phyloP scores from a whole-genome alignment of 2,888 invertebrate species.

The Erpobdella octoculata region DNA sequence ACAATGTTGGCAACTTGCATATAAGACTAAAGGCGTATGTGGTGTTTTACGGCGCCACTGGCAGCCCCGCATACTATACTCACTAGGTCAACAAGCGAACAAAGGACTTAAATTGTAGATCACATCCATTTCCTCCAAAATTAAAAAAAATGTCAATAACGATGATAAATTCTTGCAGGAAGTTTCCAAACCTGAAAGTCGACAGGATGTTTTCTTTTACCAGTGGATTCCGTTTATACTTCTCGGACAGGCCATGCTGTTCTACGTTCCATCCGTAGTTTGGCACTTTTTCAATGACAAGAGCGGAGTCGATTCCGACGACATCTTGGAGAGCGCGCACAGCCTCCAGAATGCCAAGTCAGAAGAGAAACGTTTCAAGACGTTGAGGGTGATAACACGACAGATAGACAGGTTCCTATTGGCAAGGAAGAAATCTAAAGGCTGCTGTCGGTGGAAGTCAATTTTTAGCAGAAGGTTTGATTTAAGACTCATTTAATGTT shows the following conservation, averaged over 20 bases:
- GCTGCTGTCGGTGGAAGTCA: neutral
- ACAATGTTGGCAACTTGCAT: neutral
- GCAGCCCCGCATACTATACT: too few relatives aligned
- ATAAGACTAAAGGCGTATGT: conserved; percentile 37
- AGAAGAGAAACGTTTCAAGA: conserved; percentile 20
- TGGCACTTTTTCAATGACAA: conserved; percentile 50
- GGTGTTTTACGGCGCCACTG: too few relatives aligned
- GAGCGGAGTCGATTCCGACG: conserved; percentile 36
- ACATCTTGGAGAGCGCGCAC: conserved; percentile 28
- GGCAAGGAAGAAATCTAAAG: neutral
- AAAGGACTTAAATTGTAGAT: too few relatives aligned
- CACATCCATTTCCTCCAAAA: too few relatives aligned
- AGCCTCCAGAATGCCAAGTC: conserved; percentile 24
- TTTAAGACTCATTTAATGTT: neutral
- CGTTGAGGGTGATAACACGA: conserved; percentile 27
- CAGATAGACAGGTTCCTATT: conserved; percentile 35
- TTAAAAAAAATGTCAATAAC: neutral
- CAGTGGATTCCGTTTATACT: conserved; percentile 46
- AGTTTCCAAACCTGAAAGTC: conserved; percentile 33
- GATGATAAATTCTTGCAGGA: too few relatives aligned
- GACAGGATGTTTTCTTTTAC: conserved; percentile 40
- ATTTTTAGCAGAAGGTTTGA: conserved; percentile 2
- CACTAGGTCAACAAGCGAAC: too few relatives aligned
- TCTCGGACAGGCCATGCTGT: conserved; percentile 48
- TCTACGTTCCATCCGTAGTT: conserved; percentile 50